Evolutionary conservation across 2,888 invertebrate genomes (phyloP).

Genomic region (Cloeon dipterum): DNA sequence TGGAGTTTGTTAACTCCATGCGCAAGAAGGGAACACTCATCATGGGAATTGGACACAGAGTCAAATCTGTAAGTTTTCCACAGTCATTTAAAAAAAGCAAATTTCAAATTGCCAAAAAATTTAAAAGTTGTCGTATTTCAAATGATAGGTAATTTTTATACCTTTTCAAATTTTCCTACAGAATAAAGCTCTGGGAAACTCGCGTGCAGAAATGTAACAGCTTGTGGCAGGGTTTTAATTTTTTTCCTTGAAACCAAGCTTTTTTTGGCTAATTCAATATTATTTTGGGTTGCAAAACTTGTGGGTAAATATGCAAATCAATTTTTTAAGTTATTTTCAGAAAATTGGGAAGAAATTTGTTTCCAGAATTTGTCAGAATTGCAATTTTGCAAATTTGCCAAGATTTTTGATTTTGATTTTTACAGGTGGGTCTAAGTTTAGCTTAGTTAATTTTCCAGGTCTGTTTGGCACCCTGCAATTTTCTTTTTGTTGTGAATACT

Average conservation of each 20-base stretch:
- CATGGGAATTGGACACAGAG: constrained; percentile 95
- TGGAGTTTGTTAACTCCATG: constrained; percentile 97
- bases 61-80: constrained; percentile 31
- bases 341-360: no score
- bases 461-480: no score
- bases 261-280: not conserved
- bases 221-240: constrained; percentile 3
- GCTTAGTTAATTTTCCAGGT: not conserved
- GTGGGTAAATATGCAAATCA: not conserved
- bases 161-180: not conserved
- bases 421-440: not conserved
- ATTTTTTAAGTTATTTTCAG: no score
- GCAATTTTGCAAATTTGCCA: no score
- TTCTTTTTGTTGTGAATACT: no score
- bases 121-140: no score
- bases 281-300: not conserved
- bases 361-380: no score
- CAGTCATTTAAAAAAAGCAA: not conserved
- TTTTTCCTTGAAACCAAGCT: no score
- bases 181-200: not conserved
- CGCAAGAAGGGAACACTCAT: constrained; percentile 91
- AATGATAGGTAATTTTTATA: no score
- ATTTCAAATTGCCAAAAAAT: no score
- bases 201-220: no score
- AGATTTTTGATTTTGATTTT: constrained; percentile 1